Evolutionary conservation across 2,113 vertebrate genomes (phyloP).

Genomic region (Ochotona curzoniae): DNA sequence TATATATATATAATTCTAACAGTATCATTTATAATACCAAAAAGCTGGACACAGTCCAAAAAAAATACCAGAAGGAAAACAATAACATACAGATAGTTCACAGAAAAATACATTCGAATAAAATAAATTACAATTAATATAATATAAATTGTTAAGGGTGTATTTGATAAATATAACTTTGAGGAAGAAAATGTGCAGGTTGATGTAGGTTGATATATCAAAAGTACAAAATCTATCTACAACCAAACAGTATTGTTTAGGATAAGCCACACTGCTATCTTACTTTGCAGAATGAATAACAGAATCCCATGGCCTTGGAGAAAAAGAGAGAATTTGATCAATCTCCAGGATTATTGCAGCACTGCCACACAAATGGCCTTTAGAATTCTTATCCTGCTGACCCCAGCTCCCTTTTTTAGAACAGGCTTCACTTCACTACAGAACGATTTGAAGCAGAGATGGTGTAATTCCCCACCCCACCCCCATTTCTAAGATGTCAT

Average conservation of each 20-base stretch:
- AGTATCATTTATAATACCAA: background rate
- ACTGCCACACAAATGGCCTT: background rate
- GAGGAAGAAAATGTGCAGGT: background rate
- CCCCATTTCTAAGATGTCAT: constrained; percentile 24
- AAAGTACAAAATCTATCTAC: background rate
- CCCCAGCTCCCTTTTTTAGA: background rate
- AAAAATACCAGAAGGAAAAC: background rate
- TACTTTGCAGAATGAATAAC: background rate
- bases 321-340: background rate
- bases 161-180: constrained; percentile 11
- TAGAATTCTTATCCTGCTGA: background rate
- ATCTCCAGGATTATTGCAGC: background rate
- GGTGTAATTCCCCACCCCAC: background rate
- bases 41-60: background rate
- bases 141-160: background rate
- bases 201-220: background rate
- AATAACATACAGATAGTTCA: background rate
- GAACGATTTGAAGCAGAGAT: constrained; percentile 38
- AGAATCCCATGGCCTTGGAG: background rate
- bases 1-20: background rate
- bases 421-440: constrained; percentile 10
- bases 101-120: background rate
- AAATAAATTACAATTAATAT: background rate
- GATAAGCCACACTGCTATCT: background rate
- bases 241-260: background rate